Percentiles rank a stretch among this genome's conserved stretches.
Conservation (phyloP, 2,888 invertebrate species). For the Bruchidius siliquastri region DNA sequence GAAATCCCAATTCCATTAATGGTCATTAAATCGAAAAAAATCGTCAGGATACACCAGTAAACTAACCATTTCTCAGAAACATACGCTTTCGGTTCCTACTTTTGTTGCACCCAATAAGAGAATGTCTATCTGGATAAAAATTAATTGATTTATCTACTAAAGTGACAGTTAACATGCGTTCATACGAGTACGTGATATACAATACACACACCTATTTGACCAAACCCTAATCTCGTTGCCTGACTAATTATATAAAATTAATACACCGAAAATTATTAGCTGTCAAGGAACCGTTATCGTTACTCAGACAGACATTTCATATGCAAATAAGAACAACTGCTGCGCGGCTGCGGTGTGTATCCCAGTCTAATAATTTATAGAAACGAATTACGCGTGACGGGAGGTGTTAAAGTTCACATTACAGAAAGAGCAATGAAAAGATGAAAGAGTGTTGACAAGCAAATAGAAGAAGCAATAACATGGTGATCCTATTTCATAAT, state of each 20-base stretch:
- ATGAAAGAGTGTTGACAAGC: slow-evolving; percentile 42
- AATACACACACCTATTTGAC: not conserved
- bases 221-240: not conserved
- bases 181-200: not conserved
- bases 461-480: slow-evolving; percentile 48
- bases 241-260: not conserved
- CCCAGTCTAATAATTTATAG: not conserved
- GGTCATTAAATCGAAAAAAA: too few relatives aligned
- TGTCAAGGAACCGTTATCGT: not conserved
- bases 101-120: not conserved
- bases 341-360: not conserved
- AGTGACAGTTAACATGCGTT: not conserved
- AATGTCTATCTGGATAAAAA: not conserved
- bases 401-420: slow-evolving; percentile 11
- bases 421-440: slow-evolving; percentile 19
- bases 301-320: not conserved
- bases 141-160: not conserved
- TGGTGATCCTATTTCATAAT: slow-evolving; percentile 44
- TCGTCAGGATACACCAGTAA: too few relatives aligned
- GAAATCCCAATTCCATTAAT: too few relatives aligned
- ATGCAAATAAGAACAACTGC: not conserved
- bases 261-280: not conserved
- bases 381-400: not conserved
- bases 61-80: too few relatives aligned
- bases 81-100: not conserved